Evolutionary conservation across 1,140 invertebrate species (phyloP).

Genomic region (Oryctes rhinoceros): DNA sequence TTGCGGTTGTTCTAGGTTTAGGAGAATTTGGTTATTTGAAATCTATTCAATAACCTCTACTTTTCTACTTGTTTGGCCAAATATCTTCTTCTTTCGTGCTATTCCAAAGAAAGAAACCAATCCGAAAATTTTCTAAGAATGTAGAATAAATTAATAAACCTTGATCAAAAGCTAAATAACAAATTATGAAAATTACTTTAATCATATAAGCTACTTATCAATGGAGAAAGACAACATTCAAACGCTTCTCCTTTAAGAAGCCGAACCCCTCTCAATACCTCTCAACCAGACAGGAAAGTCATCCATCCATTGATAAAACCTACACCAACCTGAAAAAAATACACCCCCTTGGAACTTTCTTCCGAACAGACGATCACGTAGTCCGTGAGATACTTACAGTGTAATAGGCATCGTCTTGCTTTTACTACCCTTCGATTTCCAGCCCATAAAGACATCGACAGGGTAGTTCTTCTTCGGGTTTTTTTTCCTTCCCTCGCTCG

Average conservation of each 20-base stretch:
- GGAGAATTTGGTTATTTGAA: too few relatives aligned
- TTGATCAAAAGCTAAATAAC: too few relatives aligned
- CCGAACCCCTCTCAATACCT: constrained; percentile 13
- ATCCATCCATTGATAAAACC: constrained; percentile 6
- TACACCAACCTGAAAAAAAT: background rate
- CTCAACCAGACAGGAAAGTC: constrained; percentile 1
- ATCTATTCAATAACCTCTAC: too few relatives aligned
- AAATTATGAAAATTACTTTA: too few relatives aligned
- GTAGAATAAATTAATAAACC: too few relatives aligned
- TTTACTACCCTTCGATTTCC: constrained; percentile 34
- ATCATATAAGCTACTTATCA: too few relatives aligned
- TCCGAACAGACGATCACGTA: constrained; percentile 12
- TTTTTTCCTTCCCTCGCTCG: background rate
- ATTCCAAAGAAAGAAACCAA: too few relatives aligned
- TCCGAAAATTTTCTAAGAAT: too few relatives aligned
- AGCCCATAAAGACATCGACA: constrained; percentile 29
- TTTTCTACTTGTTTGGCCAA: too few relatives aligned
- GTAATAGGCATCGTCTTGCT: background rate
- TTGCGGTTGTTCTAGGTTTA: too few relatives aligned
- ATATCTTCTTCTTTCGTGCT: too few relatives aligned
- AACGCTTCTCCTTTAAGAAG: constrained; percentile 6
- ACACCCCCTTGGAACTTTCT: background rate
- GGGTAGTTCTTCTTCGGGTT: constrained; percentile 6
- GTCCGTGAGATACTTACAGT: background rate
- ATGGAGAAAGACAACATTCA: background rate